phyloP scores from a whole-genome alignment of 2,888 invertebrate species.

The Tubulanus polymorphus region DNA sequence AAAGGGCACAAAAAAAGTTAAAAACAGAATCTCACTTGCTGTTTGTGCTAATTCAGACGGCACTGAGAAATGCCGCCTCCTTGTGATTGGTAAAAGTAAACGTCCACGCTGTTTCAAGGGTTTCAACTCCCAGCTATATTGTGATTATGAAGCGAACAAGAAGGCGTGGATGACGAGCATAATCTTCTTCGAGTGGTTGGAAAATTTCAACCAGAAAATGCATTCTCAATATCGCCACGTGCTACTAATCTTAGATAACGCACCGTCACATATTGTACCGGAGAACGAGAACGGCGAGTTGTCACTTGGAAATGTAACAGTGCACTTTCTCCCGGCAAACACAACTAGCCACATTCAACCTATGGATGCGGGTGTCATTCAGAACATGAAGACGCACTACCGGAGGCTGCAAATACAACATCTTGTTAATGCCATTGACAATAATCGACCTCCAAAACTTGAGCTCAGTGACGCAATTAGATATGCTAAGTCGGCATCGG shows the following conservation, averaged over 20 bases:
- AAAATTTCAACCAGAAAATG: constrained; percentile 12
- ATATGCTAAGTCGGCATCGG: constrained; percentile 7
- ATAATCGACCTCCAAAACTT: constrained; percentile 1
- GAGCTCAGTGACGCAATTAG: constrained; percentile 5
- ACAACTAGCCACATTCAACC: constrained; percentile 14
- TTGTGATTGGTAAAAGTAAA: constrained; percentile 19
- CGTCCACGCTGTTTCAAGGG: constrained; percentile 14
- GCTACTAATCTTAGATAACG: constrained; percentile 16
- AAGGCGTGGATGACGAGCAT: constrained; percentile 10
- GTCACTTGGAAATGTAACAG: too few relatives aligned
- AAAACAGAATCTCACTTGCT: constrained; percentile 19
- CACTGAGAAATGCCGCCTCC: constrained; percentile 16
- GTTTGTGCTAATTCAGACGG: constrained; percentile 16
- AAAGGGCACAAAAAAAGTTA: constrained; percentile 13
- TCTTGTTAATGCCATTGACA: constrained; percentile 3
- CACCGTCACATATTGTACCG: too few relatives aligned
- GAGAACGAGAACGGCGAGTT: too few relatives aligned
- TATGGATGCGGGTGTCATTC: constrained; percentile 15
- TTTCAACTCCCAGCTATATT: constrained; percentile 7
- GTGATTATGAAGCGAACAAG: constrained; percentile 7
- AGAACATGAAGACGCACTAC: constrained; percentile 11
- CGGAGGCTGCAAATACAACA: constrained; percentile 3
- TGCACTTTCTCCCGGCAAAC: constrained; percentile 12
- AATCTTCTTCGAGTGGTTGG: constrained; percentile 9
- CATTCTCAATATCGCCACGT: constrained; percentile 7